phyloP scores from a whole-genome alignment of 2,888 invertebrate species.

The Pherbina coryleti region DNA sequence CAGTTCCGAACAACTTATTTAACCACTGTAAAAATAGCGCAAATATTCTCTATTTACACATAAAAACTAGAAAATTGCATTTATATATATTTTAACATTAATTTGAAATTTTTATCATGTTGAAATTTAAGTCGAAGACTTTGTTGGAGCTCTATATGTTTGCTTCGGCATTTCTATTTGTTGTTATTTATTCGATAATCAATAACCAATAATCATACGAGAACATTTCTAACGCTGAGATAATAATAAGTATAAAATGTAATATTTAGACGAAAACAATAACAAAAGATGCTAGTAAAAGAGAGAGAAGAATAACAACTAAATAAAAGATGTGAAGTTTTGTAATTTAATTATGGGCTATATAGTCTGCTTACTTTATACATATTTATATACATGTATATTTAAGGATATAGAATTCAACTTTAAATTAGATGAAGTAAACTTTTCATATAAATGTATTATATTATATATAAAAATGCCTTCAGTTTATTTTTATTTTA shows the following conservation, averaged over 20 bases:
- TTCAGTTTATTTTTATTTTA: background rate
- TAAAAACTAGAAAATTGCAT: constrained; percentile 7
- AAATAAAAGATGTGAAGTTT: background rate
- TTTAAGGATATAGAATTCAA: background rate
- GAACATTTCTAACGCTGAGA: constrained; percentile 6
- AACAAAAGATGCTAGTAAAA: background rate
- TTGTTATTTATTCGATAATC: background rate
- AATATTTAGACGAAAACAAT: background rate
- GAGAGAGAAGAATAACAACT: background rate
- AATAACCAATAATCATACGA: background rate
- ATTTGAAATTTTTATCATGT: background rate
- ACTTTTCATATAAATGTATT: constrained; percentile 1
- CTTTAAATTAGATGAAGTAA: no score
- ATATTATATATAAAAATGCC: background rate
- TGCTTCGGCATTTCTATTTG: background rate
- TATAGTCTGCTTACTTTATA: background rate
- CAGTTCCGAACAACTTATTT: background rate
- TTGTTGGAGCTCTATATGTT: background rate
- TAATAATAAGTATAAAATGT: constrained; percentile 6
- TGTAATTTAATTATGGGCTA: background rate
- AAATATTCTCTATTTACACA: constrained; percentile 7
- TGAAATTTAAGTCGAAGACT: background rate
- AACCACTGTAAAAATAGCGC: constrained; percentile 1
- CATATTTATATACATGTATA: constrained; percentile 14
- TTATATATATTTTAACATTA: constrained; percentile 19